These are phyloP conservation scores for Sebastolobus alascanus DNA, from an alignment of 2,797 vertebrate genomes.

Conservation along the genomic window DNA sequence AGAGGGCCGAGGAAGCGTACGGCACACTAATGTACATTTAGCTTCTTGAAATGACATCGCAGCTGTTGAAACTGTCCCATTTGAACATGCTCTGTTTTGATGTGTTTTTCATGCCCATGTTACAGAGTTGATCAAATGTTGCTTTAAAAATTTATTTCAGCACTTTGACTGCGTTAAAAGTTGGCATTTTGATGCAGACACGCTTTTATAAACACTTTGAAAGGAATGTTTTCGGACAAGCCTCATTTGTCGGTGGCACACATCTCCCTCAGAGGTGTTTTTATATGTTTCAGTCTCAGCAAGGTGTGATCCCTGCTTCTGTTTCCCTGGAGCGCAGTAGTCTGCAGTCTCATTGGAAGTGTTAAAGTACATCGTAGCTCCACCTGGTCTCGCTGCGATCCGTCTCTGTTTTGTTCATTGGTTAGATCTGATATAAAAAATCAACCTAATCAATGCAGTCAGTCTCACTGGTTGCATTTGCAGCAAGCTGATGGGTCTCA, in stretches of 20 bases:
- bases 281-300: conserved; percentile 21
- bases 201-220: conserved; percentile 14
- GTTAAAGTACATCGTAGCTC: neutral
- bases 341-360: neutral
- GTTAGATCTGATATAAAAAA: neutral
- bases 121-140: neutral
- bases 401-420: neutral
- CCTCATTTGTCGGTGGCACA: conserved; percentile 10
- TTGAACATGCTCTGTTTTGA: neutral
- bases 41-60: neutral
- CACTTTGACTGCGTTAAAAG: conserved; percentile 15
- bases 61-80: neutral
- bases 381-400: neutral
- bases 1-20: neutral
- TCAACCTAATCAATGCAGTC: neutral
- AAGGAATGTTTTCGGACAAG: conserved; percentile 16
- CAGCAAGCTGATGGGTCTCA: neutral
- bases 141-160: conserved; percentile 6
- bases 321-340: neutral
- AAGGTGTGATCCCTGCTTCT: neutral
- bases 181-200: conserved; percentile 23
- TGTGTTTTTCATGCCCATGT: neutral
- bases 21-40: neutral
- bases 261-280: conserved; percentile 29
- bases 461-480: neutral